Conservation (phyloP, 2,797 vertebrate genomes). For the Rhinophrynus dorsalis region DNA sequence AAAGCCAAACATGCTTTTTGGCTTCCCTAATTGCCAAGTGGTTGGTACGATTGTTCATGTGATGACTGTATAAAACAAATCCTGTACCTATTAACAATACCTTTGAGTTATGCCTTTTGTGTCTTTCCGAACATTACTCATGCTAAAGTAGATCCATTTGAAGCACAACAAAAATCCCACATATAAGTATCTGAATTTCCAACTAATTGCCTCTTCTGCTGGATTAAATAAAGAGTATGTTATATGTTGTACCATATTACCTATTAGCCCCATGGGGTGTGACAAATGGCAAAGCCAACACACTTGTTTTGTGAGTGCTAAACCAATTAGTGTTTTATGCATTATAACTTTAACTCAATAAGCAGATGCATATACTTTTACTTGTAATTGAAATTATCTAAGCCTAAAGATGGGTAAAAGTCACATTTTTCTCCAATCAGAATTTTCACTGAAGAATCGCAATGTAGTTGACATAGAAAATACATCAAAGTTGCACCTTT, state of each 20-base stretch:
- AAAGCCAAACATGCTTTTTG: slow-evolving; percentile 60
- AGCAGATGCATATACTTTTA: no score
- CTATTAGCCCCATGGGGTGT: slow-evolving; percentile 3
- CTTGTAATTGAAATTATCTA: no score
- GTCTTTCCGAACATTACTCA: slow-evolving; percentile 17
- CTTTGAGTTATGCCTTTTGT: slow-evolving; percentile 11
- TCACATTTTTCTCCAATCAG: no score
- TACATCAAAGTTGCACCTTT: no score
- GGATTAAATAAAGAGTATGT: not conserved
- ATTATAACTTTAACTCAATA: not conserved
- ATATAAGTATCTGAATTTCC: slow-evolving; percentile 1
- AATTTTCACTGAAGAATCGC: no score
- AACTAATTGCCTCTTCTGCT: not conserved
- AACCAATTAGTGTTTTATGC: not conserved
- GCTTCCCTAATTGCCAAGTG: slow-evolving; percentile 59
- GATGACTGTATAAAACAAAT: slow-evolving; percentile 46
- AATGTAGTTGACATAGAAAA: no score
- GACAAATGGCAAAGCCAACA: slow-evolving; percentile 4
- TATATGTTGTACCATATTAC: not conserved
- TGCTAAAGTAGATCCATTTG: not conserved
- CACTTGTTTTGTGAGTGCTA: not conserved
- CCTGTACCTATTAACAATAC: slow-evolving; percentile 32
- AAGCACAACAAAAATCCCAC: not conserved
- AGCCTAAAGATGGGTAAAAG: no score
- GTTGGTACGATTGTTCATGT: slow-evolving; percentile 56